Conservation (phyloP, 2,888 invertebrate species). For the Catonia carolina region DNA sequence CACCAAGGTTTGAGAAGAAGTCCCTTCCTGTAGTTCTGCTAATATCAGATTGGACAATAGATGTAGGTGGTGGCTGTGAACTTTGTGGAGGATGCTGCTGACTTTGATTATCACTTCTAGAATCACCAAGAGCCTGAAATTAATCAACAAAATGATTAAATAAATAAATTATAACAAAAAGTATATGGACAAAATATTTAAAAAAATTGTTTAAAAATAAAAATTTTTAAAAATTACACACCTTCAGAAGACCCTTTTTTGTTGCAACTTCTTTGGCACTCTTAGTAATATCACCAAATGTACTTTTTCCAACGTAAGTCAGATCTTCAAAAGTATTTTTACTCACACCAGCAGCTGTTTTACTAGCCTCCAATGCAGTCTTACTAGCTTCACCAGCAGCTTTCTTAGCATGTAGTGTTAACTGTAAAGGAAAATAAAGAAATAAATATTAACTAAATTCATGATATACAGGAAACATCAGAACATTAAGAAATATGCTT, state of each 20-base stretch:
- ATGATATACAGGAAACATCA: background rate
- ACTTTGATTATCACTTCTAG: constrained; percentile 38
- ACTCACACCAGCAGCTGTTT: constrained; percentile 80
- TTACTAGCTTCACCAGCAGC: constrained; percentile 80
- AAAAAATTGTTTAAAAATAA: background rate
- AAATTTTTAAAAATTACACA: constrained; percentile 39
- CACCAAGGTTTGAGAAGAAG: constrained; percentile 86
- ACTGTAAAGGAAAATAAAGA: constrained; percentile 45
- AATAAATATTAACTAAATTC: constrained; percentile 28
- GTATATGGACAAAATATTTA: background rate
- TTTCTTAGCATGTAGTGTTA: constrained; percentile 81
- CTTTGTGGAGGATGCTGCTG: constrained; percentile 16
- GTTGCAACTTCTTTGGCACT: constrained; percentile 82
- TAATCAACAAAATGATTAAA: constrained; percentile 30
- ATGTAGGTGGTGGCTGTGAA: constrained; percentile 36
- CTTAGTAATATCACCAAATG: constrained; percentile 82
- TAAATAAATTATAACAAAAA: background rate
- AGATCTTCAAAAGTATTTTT: constrained; percentile 83
- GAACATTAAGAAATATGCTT: too few relatives aligned
- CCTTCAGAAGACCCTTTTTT: constrained; percentile 78
- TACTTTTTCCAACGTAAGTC: constrained; percentile 83
- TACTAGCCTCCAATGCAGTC: constrained; percentile 76
- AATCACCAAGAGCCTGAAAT: constrained; percentile 46
- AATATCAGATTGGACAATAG: constrained; percentile 30
- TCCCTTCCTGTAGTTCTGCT: constrained; percentile 46